A percentile compares a stretch with the other conserved stretches of the same genome.
These are phyloP conservation scores for Drosophila ficusphila DNA, from an alignment of 1,140 invertebrate genomes.

Conservation along the genomic window DNA sequence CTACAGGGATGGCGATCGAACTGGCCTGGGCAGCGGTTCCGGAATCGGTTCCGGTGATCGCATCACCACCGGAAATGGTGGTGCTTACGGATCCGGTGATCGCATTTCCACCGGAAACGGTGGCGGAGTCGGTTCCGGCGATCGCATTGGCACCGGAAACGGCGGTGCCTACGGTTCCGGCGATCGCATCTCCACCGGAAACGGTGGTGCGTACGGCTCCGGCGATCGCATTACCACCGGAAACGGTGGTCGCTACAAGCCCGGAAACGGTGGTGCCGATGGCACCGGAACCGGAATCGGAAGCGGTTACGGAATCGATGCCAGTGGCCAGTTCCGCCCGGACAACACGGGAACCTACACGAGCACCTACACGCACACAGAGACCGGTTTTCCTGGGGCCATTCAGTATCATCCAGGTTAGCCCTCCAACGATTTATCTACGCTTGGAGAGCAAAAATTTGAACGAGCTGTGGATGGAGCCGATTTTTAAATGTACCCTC, in stretches of 20 bases:
- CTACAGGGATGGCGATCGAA: constrained; percentile 58
- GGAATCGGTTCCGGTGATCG: constrained; percentile 45
- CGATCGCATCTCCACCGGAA: constrained; percentile 28
- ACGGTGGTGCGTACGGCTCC: constrained; percentile 20
- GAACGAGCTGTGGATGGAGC: constrained; percentile 48
- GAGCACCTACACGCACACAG: constrained; percentile 46
- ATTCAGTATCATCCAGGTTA: constrained; percentile 76
- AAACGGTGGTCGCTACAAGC: too few species aligned
- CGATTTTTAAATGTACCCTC: neutral
- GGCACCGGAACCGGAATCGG: constrained; percentile 13
- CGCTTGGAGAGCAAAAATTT: constrained; percentile 62
- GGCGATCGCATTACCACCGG: constrained; percentile 31
- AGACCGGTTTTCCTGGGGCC: constrained; percentile 83
- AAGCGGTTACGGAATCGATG: constrained; percentile 32
- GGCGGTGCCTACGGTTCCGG: constrained; percentile 45
- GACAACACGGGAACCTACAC: constrained; percentile 54
- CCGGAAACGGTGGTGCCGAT: constrained; percentile 21
- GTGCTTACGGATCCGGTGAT: constrained; percentile 21
- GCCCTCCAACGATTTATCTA: constrained; percentile 53
- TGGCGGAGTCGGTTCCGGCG: constrained; percentile 22
- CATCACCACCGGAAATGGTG: constrained; percentile 29
- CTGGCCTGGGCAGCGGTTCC: constrained; percentile 42
- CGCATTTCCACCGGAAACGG: constrained; percentile 34
- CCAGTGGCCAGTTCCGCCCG: constrained; percentile 38
- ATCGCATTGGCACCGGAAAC: constrained; percentile 16